Percentiles rank a stretch among this genome's conserved stretches.
Conservation (phyloP, 2,888 invertebrate species). For the Amiota minor region DNA sequence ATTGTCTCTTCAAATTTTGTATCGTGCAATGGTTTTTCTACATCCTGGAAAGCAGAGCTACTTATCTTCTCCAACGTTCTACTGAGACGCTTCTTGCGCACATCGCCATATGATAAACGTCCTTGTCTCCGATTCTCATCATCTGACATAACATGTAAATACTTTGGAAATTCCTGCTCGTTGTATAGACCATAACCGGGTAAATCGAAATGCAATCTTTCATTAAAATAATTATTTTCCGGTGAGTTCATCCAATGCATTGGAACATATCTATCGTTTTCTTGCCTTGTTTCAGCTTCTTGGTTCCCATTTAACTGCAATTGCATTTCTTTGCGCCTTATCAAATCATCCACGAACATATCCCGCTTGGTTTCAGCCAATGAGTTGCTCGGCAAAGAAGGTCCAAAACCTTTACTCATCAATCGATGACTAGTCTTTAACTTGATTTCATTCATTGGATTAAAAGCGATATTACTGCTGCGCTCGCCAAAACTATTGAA, state of each 20-base stretch:
- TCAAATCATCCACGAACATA: constrained; percentile 49
- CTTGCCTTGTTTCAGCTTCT: too few species aligned
- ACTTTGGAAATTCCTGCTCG: too few species aligned
- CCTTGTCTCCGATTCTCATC: background rate
- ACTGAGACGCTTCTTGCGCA: background rate
- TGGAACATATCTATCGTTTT: too few species aligned
- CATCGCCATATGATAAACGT: background rate
- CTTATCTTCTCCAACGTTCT: too few species aligned
- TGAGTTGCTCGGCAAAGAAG: constrained; percentile 66
- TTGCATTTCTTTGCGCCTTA: constrained; percentile 46
- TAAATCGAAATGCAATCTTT: too few species aligned
- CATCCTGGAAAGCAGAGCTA: background rate
- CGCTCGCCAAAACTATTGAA: constrained; percentile 42
- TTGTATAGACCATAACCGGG: too few species aligned
- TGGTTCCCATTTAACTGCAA: constrained; percentile 11
- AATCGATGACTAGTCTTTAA: constrained; percentile 69
- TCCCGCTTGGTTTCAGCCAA: constrained; percentile 49
- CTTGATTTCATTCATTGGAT: constrained; percentile 68
- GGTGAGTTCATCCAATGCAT: too few species aligned
- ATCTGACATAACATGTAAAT: background rate
- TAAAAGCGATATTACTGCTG: constrained; percentile 40
- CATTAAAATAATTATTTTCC: too few species aligned
- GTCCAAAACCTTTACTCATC: constrained; percentile 65
- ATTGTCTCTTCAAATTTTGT: constrained; percentile 35
- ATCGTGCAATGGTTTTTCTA: constrained; percentile 31